Evolutionary conservation across 2,888 invertebrate genomes (phyloP).

Genomic region (Drosophila mayaguana): DNA sequence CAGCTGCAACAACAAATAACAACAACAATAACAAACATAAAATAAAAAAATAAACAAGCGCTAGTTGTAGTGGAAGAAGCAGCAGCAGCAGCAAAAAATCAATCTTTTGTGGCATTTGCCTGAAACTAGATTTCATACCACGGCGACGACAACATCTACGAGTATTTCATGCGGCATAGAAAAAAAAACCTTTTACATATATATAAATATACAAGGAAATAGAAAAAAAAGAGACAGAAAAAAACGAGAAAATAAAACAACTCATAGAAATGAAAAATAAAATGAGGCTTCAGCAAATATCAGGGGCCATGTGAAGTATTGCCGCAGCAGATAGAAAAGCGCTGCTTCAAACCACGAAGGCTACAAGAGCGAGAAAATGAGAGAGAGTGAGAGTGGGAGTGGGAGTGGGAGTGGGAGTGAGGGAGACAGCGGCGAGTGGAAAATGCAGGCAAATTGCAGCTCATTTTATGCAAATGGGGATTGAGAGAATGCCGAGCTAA

Average conservation of each 20-base stretch:
- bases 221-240: constrained; percentile 16
- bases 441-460: constrained; percentile 20
- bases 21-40: constrained; percentile 17
- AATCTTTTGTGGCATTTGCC: constrained; percentile 78
- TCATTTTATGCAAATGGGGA: constrained; percentile 28
- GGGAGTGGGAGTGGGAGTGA: not conserved
- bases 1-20: constrained; percentile 14
- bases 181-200: constrained; percentile 18
- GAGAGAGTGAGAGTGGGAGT: not conserved
- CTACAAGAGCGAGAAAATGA: too few species aligned
- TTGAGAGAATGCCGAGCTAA: constrained; percentile 18
- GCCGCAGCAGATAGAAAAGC: constrained; percentile 22
- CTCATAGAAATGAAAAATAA: constrained; percentile 43
- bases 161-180: constrained; percentile 59
- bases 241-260: constrained; percentile 37
- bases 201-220: constrained; percentile 7
- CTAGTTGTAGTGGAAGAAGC: constrained; percentile 29
- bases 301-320: constrained; percentile 42
- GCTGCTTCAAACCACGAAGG: constrained; percentile 3
- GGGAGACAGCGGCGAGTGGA: not conserved
- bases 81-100: constrained; percentile 53
- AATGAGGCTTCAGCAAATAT: constrained; percentile 72
- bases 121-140: constrained; percentile 70
- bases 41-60: constrained; percentile 33
- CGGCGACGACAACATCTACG: constrained; percentile 48